Evolutionary conservation across 1,140 invertebrate species (phyloP).

Genomic region (Delia radicum): DNA sequence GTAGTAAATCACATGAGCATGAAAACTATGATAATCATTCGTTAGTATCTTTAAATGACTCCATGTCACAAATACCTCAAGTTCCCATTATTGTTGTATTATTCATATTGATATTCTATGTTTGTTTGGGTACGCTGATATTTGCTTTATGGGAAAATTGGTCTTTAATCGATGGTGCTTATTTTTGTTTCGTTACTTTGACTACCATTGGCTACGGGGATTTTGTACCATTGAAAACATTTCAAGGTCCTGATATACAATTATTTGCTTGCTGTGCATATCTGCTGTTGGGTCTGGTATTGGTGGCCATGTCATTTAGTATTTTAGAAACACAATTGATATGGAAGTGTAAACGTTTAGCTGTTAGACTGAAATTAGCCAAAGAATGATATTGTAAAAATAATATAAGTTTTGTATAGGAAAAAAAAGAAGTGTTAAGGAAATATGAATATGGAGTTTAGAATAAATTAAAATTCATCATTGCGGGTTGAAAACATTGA

Average conservation of each 20-base stretch:
- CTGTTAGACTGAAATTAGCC: slow-evolving; percentile 56
- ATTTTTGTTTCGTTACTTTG: slow-evolving; percentile 86
- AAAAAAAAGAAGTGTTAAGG: too few relatives aligned
- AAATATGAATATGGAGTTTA: too few relatives aligned
- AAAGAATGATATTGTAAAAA: slow-evolving; percentile 38
- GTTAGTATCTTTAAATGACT: not conserved
- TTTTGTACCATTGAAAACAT: slow-evolving; percentile 69
- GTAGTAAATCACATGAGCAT: slow-evolving; percentile 14
- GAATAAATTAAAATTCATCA: too few relatives aligned
- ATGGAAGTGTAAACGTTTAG: slow-evolving; percentile 69
- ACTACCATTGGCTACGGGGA: slow-evolving; percentile 87
- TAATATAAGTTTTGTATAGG: not conserved
- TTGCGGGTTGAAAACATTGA: too few relatives aligned
- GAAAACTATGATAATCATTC: slow-evolving; percentile 25
- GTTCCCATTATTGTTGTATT: slow-evolving; percentile 74
- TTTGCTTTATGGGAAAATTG: slow-evolving; percentile 75
- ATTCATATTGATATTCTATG: slow-evolving; percentile 68
- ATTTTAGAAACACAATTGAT: slow-evolving; percentile 88
- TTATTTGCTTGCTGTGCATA: slow-evolving; percentile 84
- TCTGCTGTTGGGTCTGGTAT: slow-evolving; percentile 80
- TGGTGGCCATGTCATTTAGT: slow-evolving; percentile 92
- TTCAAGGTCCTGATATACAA: slow-evolving; percentile 67
- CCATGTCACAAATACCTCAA: slow-evolving; percentile 48
- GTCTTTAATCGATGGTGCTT: slow-evolving; percentile 79
- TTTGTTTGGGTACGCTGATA: slow-evolving; percentile 69